phyloP scores from a whole-genome alignment of 2,888 invertebrate species.

The Cataglyphis livida region DNA sequence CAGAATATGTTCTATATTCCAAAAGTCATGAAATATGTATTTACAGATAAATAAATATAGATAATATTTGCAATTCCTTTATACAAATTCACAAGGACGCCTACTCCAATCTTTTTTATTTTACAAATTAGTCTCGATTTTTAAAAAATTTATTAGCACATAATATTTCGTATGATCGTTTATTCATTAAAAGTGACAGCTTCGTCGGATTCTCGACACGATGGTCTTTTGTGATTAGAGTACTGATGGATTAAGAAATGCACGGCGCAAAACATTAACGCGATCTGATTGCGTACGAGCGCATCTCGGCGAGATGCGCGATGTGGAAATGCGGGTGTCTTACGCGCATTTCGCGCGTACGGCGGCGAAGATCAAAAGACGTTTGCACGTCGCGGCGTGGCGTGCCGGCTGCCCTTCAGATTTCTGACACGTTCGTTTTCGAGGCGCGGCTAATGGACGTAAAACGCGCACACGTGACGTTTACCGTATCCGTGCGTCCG shows the following conservation, averaged over 20 bases:
- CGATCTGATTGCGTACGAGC: conserved; percentile 28
- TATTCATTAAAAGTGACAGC: neutral
- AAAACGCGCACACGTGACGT: conserved; percentile 43
- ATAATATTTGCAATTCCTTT: neutral
- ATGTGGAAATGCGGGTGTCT: conserved; percentile 29
- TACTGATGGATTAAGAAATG: conserved; percentile 30
- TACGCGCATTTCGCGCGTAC: conserved; percentile 46
- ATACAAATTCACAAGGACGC: neutral
- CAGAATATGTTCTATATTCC: neutral
- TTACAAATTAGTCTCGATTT: neutral
- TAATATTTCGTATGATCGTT: neutral
- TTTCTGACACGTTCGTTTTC: conserved; percentile 63
- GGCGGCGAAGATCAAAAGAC: conserved; percentile 68
- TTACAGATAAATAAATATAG: neutral
- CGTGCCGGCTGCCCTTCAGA: conserved; percentile 60
- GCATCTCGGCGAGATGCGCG: conserved; percentile 31
- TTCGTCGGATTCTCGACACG: neutral
- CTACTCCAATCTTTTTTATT: neutral
- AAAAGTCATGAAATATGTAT: neutral
- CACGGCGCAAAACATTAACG: neutral
- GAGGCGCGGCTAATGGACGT: conserved; percentile 66
- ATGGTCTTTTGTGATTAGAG: neutral
- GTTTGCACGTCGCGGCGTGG: conserved; percentile 45
- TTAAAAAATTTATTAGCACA: neutral
- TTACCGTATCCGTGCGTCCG: conserved; percentile 54